Conservation (phyloP, 2,888 invertebrate genomes). For the Petrolisthes cinctipes region DNA sequence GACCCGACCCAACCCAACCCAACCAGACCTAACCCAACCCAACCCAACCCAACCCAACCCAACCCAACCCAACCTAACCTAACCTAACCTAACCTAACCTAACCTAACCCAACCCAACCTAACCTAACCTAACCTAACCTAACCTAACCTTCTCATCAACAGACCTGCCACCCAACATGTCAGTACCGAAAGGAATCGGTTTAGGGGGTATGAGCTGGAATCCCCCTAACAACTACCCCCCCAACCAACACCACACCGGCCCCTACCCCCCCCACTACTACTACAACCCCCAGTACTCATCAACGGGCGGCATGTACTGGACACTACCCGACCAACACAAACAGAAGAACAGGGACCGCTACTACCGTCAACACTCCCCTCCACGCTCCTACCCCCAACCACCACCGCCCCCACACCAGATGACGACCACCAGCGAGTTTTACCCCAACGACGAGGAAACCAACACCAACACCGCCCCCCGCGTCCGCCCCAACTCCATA, state of each 20-base stretch:
- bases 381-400: neutral
- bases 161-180: conserved; percentile 6
- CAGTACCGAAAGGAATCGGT: neutral
- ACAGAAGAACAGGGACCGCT: neutral
- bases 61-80: neutral
- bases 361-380: neutral
- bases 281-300: neutral
- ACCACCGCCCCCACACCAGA: too few species aligned
- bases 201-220: too few species aligned
- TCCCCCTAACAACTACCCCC: too few species aligned
- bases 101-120: neutral
- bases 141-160: neutral
- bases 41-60: neutral
- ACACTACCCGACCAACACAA: neutral
- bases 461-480: too few species aligned
- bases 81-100: neutral
- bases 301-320: neutral
- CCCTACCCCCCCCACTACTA: neutral
- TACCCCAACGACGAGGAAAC: too few species aligned
- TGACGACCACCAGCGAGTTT: too few species aligned
- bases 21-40: too few species aligned
- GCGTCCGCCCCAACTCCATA: too few species aligned
- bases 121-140: neutral
- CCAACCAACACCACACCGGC: neutral
- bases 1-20: too few species aligned